Evolutionary conservation across 2,797 vertebrate genomes (phyloP).

Genomic region (Pelochelys cantorii): DNA sequence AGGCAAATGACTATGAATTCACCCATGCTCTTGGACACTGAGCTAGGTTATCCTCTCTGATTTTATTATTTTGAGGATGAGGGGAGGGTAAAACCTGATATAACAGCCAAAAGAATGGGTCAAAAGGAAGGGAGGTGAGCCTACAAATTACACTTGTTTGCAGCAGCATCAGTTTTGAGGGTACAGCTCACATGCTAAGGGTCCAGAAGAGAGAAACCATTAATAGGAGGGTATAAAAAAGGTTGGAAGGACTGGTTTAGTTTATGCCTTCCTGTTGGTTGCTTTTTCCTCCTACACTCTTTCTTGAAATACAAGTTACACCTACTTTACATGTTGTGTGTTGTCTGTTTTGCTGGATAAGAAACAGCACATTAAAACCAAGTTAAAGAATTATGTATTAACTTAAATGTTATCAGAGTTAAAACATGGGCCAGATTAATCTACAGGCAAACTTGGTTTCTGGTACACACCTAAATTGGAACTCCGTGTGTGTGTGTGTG

Average conservation of each 20-base stretch:
- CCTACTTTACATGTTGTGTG: background rate
- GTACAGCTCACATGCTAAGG: accelerated
- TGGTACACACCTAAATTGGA: too few relatives aligned
- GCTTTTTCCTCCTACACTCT: conserved; percentile 59
- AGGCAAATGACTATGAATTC: accelerated
- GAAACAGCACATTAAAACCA: background rate
- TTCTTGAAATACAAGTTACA: conserved; percentile 20
- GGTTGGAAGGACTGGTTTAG: background rate
- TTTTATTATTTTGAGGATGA: accelerated
- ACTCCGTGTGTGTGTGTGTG: too few relatives aligned
- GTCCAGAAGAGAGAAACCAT: background rate
- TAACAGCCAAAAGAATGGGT: accelerated
- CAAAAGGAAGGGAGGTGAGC: background rate
- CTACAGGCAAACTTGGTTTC: too few relatives aligned
- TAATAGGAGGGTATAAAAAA: background rate
- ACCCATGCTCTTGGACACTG: accelerated
- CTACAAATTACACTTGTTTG: background rate
- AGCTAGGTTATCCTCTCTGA: accelerated
- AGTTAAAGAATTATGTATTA: background rate
- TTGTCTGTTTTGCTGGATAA: background rate
- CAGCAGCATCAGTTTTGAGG: conserved; percentile 35
- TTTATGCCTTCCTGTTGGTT: conserved; percentile 4
- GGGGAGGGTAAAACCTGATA: background rate
- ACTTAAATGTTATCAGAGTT: background rate
- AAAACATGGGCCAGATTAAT: background rate